Evolutionary conservation across 2,888 invertebrate species (phyloP).

Genomic region (Drosophila koepferae): DNA sequence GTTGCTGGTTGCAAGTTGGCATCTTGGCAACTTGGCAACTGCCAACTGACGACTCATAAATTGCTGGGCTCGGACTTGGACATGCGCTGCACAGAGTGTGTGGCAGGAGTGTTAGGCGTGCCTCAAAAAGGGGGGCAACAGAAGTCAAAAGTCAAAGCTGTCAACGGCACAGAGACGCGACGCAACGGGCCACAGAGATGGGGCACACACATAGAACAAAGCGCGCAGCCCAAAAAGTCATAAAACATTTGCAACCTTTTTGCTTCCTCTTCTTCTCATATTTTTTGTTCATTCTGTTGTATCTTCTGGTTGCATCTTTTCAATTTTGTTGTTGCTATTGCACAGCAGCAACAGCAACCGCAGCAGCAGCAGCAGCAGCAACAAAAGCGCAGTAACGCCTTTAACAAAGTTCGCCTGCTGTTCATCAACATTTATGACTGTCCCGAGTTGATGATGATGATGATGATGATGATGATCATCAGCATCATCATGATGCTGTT

Average conservation of each 20-base stretch:
- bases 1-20: conserved; percentile 20
- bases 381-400: conserved; percentile 76
- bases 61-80: conserved; percentile 27
- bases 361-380: conserved; percentile 55
- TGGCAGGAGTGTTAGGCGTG: conserved; percentile 35
- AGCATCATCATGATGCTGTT: conserved; percentile 20
- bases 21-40: conserved; percentile 41
- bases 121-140: conserved; percentile 28
- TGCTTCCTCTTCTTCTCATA: not conserved
- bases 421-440: conserved; percentile 81
- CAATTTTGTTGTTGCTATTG: conserved; percentile 73
- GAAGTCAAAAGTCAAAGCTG: conserved; percentile 71
- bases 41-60: conserved; percentile 56
- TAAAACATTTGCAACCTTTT: conserved; percentile 55
- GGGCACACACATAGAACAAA: conserved; percentile 56
- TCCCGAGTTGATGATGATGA: conserved; percentile 29
- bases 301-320: conserved; percentile 74
- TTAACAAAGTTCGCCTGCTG: conserved; percentile 78
- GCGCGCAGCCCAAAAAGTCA: conserved; percentile 53
- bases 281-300: conserved; percentile 36
- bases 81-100: conserved; percentile 36
- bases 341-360: conserved; percentile 45
- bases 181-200: not conserved
- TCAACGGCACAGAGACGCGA: conserved; percentile 48
- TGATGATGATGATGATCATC: conserved; percentile 8